Conservation (phyloP, 1,140 invertebrate species). For the Bombus vancouverensis region DNA sequence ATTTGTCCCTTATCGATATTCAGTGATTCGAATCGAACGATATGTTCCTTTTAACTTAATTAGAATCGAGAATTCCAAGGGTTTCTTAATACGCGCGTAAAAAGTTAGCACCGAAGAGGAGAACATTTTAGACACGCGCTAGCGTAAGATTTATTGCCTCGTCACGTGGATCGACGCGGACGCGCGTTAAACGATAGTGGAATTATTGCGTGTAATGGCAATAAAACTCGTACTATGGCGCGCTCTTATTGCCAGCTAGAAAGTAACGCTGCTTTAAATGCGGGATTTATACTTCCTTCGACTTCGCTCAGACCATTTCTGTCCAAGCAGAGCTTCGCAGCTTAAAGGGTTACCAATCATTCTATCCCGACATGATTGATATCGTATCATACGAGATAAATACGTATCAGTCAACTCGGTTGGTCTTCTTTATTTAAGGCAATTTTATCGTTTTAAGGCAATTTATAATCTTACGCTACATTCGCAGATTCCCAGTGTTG, state of each 20-base stretch:
- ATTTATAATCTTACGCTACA: not conserved
- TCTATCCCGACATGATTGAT: not conserved
- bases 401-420: not conserved
- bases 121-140: slow-evolving; percentile 3
- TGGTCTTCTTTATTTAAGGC: not conserved
- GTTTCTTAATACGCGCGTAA: not conserved
- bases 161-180: slow-evolving; percentile 1
- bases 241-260: not conserved
- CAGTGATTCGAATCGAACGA: too few relatives aligned
- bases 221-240: not conserved
- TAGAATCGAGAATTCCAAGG: not conserved
- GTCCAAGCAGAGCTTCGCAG: not conserved
- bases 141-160: not conserved
- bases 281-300: slow-evolving; percentile 7
- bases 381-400: not conserved
- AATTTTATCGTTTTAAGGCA: not conserved
- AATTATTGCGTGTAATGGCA: slow-evolving; percentile 8
- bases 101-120: not conserved
- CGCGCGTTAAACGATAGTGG: slow-evolving; percentile 3
- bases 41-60: not conserved
- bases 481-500: too few relatives aligned
- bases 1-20: too few relatives aligned
- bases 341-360: not conserved
- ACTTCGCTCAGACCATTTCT: not conserved
- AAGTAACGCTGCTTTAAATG: not conserved